Evolutionary conservation across 2,113 vertebrate genomes (phyloP), one percentile per base, ranked within the genome.

Genomic region (Chinchilla lanigera): DNA sequence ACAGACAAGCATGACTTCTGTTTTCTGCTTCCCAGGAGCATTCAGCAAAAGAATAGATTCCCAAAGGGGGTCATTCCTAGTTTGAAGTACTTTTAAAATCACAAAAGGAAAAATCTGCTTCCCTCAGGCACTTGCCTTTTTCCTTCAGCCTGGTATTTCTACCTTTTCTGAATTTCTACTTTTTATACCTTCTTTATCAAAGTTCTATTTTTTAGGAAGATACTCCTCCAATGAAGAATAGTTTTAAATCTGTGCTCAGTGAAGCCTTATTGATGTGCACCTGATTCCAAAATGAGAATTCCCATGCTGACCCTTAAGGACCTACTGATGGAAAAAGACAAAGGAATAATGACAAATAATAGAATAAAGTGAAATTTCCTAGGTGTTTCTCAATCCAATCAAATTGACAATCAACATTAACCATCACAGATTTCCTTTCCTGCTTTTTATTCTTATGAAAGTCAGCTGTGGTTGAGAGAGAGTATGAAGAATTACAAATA

Each of bases 21-120:
- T 80, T 35, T 52, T 86, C 63, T 95, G 71, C 30, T 93, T 92
- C 47, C 69, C 60, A 71, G 90, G 88, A 82, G 77, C 2, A 58
- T 47, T 91, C 17, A 88, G 33, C 30, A 35, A 82, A 90, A 88
- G 35, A 94, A 71, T 44, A 82, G 63, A 95, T 94, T 90, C 54
- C 86, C 52, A 47, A 93, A 87, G 73, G 75, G 94, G 56, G 67
- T 38, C 56, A 86, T 86, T 94, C 33, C n/a, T 88, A 54, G 41
- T 87, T 75, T 83, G 60, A 86, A 81, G 67, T 54, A 93, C 78
- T 93, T 94, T 87, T 84, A 89, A 97, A 92, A 94, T 87, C 35
- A 89, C 41, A 91, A 69, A 5, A 86, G 67, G 81, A 82, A 83
- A 35, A 96, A 83, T 28, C 11, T 69, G 7, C 65, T 89, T 30